Percentiles rank a stretch among this genome's conserved stretches.
phyloP scores from a whole-genome alignment of 35 echinoderm and acorn worm genomes.

The Eucidaris tribuloides region DNA sequence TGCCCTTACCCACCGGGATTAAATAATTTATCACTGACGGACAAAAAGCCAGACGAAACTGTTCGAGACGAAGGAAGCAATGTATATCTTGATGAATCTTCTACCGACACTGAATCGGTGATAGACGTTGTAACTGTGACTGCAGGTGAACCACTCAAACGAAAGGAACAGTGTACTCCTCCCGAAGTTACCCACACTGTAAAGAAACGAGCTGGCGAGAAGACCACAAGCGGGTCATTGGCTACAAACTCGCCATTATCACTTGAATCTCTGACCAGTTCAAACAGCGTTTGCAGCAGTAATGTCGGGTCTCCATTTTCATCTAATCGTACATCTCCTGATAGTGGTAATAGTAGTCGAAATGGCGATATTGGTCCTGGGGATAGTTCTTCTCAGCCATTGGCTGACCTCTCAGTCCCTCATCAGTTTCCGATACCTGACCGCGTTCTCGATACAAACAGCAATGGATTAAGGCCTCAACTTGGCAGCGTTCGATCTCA shows the following conservation, averaged over 20 bases:
- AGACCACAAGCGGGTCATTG: too few species aligned
- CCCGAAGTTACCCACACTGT: background rate
- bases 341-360: background rate
- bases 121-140: background rate
- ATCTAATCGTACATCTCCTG: background rate
- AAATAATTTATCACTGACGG: background rate
- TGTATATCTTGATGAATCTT: background rate
- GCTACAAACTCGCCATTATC: background rate
- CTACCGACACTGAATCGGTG: background rate
- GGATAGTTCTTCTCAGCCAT: too few species aligned
- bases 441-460: too few species aligned
- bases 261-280: background rate
- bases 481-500: background rate
- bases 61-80: background rate
- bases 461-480: too few species aligned
- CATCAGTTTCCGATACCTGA: too few species aligned
- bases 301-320: background rate
- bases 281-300: background rate
- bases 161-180: background rate
- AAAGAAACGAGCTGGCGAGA: background rate
- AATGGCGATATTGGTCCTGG: background rate
- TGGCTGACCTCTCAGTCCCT: too few species aligned
- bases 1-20: background rate
- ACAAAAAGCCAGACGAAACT: too few species aligned
- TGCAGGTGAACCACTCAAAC: background rate